Base-by-base conservation (phyloP, 2,113 vertebrate genomes). In the Corvus moneduloides region DNA sequence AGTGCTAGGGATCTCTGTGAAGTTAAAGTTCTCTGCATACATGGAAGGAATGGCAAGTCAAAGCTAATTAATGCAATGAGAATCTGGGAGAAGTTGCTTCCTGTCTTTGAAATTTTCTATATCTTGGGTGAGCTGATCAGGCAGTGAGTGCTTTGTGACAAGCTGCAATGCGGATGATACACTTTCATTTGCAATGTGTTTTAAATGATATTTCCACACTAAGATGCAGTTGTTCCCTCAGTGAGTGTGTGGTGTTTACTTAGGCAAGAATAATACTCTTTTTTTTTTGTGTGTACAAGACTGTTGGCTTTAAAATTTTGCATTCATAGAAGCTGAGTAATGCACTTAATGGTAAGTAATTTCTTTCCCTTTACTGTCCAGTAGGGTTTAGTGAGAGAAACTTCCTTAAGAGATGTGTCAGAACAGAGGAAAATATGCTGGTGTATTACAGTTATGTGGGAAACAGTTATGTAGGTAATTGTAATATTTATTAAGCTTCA, bases 111-210 rank as follows among this genome's bases (percentile, higher is more conserved):
- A 89, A 85, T 95, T 49, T 93, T 68, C 41, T 46, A 52, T 27
- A 51, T 93, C 79, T 84, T 94, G 56, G 55, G 49, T 84, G 96
- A 92, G 76, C 84, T 91, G 90, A 90, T 91, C 67, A 94, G 94
- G 93, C 84, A 95, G 33, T 82, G 88, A 59, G 61, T 77, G 59
- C 86, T 94, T 86, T 96, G 83, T 83, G 79, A 91, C 92, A 95
- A 93, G 80, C 82, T 92, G 86, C 82, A 93, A 89, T 85, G 74
- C 54, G 59, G 54, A 67, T 90, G 54, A 88, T 13, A 13, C 77
- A 80, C 68, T 69, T 82, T 12, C 10, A 0, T 44, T 80, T 74
- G 37, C 41, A 77, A 33, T 69, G 77, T 76, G 44, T 76, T 91
- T 82, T 21, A 92, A 94, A 74, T 59, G 5, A 7, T 58, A 80